Evolutionary conservation across 2,113 vertebrate genomes (phyloP), one percentile per base, ranked within the genome.

Genomic region (Phalacrocorax brasilianus): DNA sequence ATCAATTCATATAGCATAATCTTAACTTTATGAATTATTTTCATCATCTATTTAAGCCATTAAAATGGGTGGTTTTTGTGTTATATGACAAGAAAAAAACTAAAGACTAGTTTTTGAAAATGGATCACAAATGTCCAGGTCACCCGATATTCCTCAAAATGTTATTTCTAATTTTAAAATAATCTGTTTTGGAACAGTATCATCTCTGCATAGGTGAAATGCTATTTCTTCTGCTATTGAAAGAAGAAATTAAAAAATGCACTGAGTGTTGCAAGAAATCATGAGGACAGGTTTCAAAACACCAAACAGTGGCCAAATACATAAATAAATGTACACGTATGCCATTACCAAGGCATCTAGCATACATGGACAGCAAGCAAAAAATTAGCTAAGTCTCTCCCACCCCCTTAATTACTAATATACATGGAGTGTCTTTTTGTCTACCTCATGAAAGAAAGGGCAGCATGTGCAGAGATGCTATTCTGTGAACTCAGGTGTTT

Each of bases 371-470:
- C 16, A 24, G 52, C 40, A 71, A 82, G 56, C 24, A 82, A 27
- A n/a, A 53, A 12, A 18, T 6, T 61, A 45, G 62, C 21, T 14
- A 8, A 26, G 28, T 3, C 13, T 62, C n/a, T 49, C 11, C 40
- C 33, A 20, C 2, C 33, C 47, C 10, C 5, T 50, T n/a, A 9
- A 35, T 52, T 12, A 70, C 52, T 9, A n/a, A 24, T 2, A 13
- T 1, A 7, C 40, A 40, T 0, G 0, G 61, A 38, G 23, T 11
- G 32, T 12, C 27, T 8, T 11, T 71, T 24, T 19, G 24, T 6
- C 33, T 42, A 2, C 40, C 53, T 40, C 16, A 2, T 0, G 33
- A 56, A 27, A 16, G 1, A n/a, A 63, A 66, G 33, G 66, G 62
- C 68, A 79, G 61, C 27, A 8, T 1, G 3, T 30, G 55, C 65